These are phyloP conservation scores for Apis mellifera DNA, from an alignment of 1,140 invertebrate genomes.

Conservation along the genomic window Amel_HAv3.1 CM009941.2:8090001-8090500, in stretches of 20 bases:
- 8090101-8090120: background rate
- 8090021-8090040: background rate
- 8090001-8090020: no score
- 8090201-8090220: background rate
- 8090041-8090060: background rate
- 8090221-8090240: background rate
- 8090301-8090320: background rate
- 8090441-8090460: conserved; percentile 3
- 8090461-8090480: conserved; percentile 11
- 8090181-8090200: conserved; percentile 1
- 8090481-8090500: conserved; percentile 16
- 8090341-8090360: background rate
- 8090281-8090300: background rate
- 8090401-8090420: background rate
- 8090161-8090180: background rate
- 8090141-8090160: background rate
- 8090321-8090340: background rate
- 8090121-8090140: background rate
- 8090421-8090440: conserved; percentile 1
- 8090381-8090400: background rate
- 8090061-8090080: background rate
- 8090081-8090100: conserved; percentile 20
- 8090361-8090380: background rate
- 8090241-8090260: background rate
- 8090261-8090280: background rate